phyloP scores from a whole-genome alignment of 2,888 invertebrate genomes.

The Megastigmus dorsalis region DNA sequence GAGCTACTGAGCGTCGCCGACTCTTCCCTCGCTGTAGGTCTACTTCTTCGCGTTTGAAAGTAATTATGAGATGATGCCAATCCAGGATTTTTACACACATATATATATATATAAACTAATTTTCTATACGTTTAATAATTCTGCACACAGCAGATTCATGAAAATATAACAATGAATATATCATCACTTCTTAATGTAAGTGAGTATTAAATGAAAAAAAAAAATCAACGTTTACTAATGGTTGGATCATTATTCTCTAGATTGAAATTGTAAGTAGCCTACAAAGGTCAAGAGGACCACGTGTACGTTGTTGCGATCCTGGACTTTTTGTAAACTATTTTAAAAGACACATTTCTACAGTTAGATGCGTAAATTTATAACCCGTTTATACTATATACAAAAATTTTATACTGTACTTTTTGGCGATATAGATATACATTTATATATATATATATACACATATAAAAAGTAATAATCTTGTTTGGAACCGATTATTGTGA shows the following conservation, averaged over 20 bases:
- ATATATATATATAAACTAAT: background rate
- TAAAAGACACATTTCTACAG: background rate
- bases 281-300: background rate
- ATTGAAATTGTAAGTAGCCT: background rate
- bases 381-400: background rate
- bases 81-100: background rate
- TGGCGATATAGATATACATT: no score
- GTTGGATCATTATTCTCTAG: background rate
- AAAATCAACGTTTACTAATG: no score
- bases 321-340: background rate
- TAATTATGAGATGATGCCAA: background rate
- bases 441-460: no score
- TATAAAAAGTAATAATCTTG: constrained; percentile 1
- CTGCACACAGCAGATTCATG: background rate
- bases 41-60: background rate
- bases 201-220: no score
- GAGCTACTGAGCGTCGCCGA: background rate
- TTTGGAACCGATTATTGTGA: constrained; percentile 2
- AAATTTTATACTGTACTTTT: constrained; percentile 8
- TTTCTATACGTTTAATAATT: background rate
- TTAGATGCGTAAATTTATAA: background rate
- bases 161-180: background rate
- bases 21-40: background rate
- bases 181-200: no score
- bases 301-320: background rate